phyloP scores from a whole-genome alignment of 2,797 vertebrate species.

The Hephaestus fuliginosus region DNA sequence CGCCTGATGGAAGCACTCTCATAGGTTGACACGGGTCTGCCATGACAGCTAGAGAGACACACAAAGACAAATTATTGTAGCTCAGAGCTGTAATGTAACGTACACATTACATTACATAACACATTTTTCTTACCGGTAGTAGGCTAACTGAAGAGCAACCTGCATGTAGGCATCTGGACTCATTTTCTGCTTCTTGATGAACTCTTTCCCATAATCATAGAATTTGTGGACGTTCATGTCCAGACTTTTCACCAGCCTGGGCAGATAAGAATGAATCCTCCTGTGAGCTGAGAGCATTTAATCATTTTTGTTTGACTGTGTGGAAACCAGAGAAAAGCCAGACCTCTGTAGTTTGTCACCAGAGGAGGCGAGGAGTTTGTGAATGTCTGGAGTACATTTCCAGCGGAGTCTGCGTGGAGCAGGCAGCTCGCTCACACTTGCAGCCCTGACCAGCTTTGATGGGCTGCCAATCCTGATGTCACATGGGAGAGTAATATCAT shows the following conservation, averaged over 20 bases:
- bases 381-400: conserved; percentile 94
- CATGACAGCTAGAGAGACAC: conserved; percentile 74
- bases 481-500: conserved; percentile 12
- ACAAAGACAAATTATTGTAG: conserved; percentile 5
- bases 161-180: conserved; percentile 97
- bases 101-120: too few species aligned
- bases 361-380: conserved; percentile 87
- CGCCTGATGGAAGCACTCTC: conserved; percentile 96
- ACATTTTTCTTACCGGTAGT: conserved; percentile 88
- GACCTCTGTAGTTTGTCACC: conserved; percentile 87
- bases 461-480: conserved; percentile 87
- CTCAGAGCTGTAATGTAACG: not conserved
- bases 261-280: not conserved
- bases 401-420: conserved; percentile 93
- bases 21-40: conserved; percentile 90
- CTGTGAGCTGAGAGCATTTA: not conserved
- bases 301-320: not conserved
- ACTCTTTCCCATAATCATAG: conserved; percentile 92
- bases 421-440: conserved; percentile 94
- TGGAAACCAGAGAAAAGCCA: conserved; percentile 3
- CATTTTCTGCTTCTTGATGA: conserved; percentile 96
- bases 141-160: conserved; percentile 94
- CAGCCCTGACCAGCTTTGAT: conserved; percentile 92
- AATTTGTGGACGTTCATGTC: conserved; percentile 93
- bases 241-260: conserved; percentile 91